Percentiles rank a stretch among this genome's conserved stretches.
phyloP scores from a whole-genome alignment of 2,888 invertebrate genomes.

The Xestobium rufovillosum region DNA sequence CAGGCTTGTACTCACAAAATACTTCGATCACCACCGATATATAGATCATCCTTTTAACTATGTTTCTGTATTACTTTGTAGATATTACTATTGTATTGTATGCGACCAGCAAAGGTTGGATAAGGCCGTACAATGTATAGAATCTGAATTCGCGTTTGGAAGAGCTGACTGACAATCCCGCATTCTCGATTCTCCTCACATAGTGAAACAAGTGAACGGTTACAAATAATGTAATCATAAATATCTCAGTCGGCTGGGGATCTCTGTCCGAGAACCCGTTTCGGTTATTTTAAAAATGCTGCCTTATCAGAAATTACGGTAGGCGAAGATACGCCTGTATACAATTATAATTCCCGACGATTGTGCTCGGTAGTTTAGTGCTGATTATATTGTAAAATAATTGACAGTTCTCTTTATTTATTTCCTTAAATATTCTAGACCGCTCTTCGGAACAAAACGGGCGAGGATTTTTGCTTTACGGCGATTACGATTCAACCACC shows the following conservation, averaged over 20 bases:
- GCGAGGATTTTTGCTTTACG: no score
- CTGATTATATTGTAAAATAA: constrained; percentile 40
- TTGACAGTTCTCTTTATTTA: constrained; percentile 35
- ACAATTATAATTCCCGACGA: constrained; percentile 37
- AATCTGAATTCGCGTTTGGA: constrained; percentile 20
- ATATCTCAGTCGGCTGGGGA: constrained; percentile 36
- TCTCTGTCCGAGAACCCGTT: constrained; percentile 35
- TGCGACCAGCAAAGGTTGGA: neutral
- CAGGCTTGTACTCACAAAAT: no score
- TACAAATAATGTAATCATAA: constrained; percentile 42
- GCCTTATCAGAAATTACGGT: constrained; percentile 39
- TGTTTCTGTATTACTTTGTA: no score
- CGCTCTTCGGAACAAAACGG: no score
- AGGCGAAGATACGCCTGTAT: constrained; percentile 36
- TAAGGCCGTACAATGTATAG: constrained; percentile 1
- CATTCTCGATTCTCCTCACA: constrained; percentile 40
- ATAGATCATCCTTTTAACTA: no score
- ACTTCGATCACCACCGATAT: no score
- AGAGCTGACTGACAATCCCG: constrained; percentile 37
- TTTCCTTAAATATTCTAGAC: constrained; percentile 18
- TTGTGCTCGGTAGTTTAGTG: constrained; percentile 35
- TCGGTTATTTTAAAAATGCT: constrained; percentile 37
- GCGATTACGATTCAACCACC: no score
- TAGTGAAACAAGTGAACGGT: constrained; percentile 40
- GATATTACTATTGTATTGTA: no score